Percentiles rank a stretch among this genome's conserved stretches.
Conservation (phyloP, 2,797 vertebrate genomes). For the Spinibarbus caldwelli region DNA sequence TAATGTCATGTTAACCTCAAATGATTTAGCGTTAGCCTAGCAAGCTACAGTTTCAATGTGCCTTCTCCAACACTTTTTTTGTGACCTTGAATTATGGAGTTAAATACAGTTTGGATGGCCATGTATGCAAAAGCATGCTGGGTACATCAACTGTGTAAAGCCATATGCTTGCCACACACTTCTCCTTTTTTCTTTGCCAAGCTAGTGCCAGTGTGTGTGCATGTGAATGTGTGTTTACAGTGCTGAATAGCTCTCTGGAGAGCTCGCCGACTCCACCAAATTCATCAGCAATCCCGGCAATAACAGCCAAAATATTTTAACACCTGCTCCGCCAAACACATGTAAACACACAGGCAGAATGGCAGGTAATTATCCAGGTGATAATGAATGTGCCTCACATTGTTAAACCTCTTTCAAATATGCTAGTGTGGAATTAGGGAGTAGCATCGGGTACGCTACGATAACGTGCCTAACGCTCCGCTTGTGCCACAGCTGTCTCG, state of each 20-base stretch:
- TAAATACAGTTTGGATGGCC: neutral
- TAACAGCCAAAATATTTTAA: conserved; percentile 61
- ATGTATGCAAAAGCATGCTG: conserved; percentile 29
- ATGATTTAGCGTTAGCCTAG: neutral
- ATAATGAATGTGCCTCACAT: conserved; percentile 57
- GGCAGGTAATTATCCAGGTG: conserved; percentile 63
- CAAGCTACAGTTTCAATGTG: neutral
- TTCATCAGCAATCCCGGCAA: conserved; percentile 54
- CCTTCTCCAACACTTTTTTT: neutral
- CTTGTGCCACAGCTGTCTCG: conserved; percentile 51
- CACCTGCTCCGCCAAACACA: conserved; percentile 60
- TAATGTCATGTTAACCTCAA: no score
- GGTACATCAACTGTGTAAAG: conserved; percentile 43
- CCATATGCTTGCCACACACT: conserved; percentile 45
- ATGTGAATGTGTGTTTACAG: conserved; percentile 46
- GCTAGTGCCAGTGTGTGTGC: conserved; percentile 46
- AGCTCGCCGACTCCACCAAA: conserved; percentile 54
- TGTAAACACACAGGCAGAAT: conserved; percentile 61
- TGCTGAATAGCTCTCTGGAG: conserved; percentile 56
- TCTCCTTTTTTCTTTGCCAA: conserved; percentile 54
- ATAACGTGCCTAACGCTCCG: conserved; percentile 47
- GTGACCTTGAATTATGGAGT: neutral
- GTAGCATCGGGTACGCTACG: conserved; percentile 15
- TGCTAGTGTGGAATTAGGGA: conserved; percentile 43
- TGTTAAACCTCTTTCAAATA: conserved; percentile 53